Conservation (phyloP, 2,888 invertebrate genomes). For the Latrodectus hesperus region DNA sequence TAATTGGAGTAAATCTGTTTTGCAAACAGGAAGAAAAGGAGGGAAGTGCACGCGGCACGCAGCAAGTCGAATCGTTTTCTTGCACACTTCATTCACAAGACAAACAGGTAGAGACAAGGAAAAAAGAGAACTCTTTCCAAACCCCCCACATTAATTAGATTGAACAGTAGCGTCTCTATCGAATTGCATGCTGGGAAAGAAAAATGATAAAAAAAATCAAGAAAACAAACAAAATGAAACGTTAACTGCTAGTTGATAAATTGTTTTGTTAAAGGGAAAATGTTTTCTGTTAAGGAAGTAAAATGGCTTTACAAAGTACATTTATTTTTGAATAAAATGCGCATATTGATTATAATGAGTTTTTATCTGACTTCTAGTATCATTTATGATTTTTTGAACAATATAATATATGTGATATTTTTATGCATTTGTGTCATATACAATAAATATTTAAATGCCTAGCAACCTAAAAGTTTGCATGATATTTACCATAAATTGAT, state of each 20-base stretch:
- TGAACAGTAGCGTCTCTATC: slow-evolving; percentile 38
- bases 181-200: slow-evolving; percentile 6
- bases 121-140: slow-evolving; percentile 16
- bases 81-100: slow-evolving; percentile 34
- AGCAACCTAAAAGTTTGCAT: no score
- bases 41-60: slow-evolving; percentile 1
- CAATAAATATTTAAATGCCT: no score
- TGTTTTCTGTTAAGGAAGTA: slow-evolving; percentile 29
- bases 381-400: no score
- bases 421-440: no score
- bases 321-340: neutral
- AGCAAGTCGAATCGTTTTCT: neutral
- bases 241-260: slow-evolving; percentile 60
- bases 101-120: slow-evolving; percentile 35
- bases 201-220: slow-evolving; percentile 11
- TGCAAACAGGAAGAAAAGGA: slow-evolving; percentile 36
- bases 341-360: neutral
- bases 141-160: slow-evolving; percentile 60
- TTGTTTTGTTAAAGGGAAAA: slow-evolving; percentile 56
- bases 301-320: slow-evolving; percentile 10
- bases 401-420: no score
- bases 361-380: neutral
- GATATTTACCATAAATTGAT: no score
- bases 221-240: slow-evolving; percentile 36
- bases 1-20: slow-evolving; percentile 62